phyloP scores from a whole-genome alignment of 37 sponge, comb jelly and placozoan species.

The Oscarella lobularis region DNA sequence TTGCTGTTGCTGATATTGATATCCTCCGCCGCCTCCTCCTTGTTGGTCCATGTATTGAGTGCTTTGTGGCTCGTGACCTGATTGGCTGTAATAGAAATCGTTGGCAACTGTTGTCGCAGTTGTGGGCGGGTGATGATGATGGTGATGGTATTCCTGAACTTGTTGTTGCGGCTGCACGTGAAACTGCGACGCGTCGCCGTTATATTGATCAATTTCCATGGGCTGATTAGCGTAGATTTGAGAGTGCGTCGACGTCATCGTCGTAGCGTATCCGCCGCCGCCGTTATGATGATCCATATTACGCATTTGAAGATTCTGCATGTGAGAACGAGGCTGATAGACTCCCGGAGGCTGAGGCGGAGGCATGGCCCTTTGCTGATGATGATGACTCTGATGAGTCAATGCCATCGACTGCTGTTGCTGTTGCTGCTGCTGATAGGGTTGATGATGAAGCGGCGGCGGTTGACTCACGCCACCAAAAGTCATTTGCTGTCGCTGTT shows the following conservation, averaged over 20 bases:
- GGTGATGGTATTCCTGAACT: conserved; percentile 14
- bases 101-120: no score
- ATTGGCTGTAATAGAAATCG: conserved; percentile 21
- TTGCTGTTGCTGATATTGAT: no score
- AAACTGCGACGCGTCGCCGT: conserved; percentile 22
- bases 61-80: no score
- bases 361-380: no score
- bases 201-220: conserved; percentile 10
- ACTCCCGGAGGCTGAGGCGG: no score
- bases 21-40: not conserved
- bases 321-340: no score
- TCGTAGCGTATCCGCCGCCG: not conserved
- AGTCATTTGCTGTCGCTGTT: not conserved
- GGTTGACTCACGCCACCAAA: not conserved
- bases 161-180: conserved; percentile 25
- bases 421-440: conserved; percentile 6
- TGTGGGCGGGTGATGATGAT: conserved; percentile 40
- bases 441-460: not conserved
- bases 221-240: not conserved
- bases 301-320: not conserved
- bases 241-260: not conserved
- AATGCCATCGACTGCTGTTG: not conserved
- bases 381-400: not conserved
- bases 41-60: no score
- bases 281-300: not conserved